Evolutionary conservation across 1,140 invertebrate genomes (phyloP).

Genomic region (Antheraea pernyi): DNA sequence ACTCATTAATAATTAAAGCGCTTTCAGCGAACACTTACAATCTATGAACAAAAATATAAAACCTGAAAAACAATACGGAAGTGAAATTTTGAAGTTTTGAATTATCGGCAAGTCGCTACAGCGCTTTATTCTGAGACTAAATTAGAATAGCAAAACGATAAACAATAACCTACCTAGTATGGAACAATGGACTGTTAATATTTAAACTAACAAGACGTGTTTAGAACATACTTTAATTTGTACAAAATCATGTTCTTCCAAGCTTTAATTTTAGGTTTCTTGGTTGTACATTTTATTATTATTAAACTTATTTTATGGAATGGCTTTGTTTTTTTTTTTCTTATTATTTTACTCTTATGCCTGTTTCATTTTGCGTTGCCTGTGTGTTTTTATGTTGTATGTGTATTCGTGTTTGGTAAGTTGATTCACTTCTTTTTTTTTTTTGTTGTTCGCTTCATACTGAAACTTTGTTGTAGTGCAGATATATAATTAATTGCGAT

Average conservation of each 20-base stretch:
- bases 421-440: slow-evolving; percentile 32
- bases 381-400: slow-evolving; percentile 50
- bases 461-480: not conserved
- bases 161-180: not conserved
- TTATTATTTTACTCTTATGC: slow-evolving; percentile 35
- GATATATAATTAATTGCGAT: not conserved
- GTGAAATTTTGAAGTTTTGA: too few species aligned
- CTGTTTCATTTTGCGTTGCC: slow-evolving; percentile 46
- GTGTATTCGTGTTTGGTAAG: slow-evolving; percentile 45
- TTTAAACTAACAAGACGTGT: slow-evolving; percentile 29
- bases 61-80: too few species aligned
- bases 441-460: slow-evolving; percentile 16
- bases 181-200: slow-evolving; percentile 37
- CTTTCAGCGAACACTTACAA: too few species aligned
- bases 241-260: slow-evolving; percentile 68
- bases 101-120: not conserved
- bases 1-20: too few species aligned
- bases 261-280: slow-evolving; percentile 71
- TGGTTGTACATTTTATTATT: slow-evolving; percentile 73
- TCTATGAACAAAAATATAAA: too few species aligned
- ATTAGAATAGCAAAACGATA: not conserved
- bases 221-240: slow-evolving; percentile 48
- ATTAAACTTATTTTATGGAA: slow-evolving; percentile 73
- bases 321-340: slow-evolving; percentile 59
- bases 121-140: not conserved